Evolutionary conservation across 37 sponge, comb jelly and placozoan genomes (phyloP).

Genomic region (Theonella swinhoei): DNA sequence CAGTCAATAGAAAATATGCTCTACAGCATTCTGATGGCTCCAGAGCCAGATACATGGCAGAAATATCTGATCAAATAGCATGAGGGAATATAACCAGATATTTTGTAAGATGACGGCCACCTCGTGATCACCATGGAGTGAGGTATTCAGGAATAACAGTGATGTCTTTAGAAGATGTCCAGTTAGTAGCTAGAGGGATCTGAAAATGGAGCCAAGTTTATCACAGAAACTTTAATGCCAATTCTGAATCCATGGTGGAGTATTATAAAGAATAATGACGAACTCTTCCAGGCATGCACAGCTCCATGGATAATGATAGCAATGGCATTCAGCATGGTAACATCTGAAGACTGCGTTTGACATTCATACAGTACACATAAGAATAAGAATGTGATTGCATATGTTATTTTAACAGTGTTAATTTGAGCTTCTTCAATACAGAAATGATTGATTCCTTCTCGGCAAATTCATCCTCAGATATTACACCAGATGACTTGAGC

Average conservation of each 20-base stretch:
- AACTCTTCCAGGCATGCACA: constrained; percentile 4
- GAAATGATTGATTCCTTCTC: not conserved
- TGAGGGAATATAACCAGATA: no score
- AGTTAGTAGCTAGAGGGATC: no score
- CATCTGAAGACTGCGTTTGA: constrained; percentile 5
- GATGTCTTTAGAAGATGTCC: no score
- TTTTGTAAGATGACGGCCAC: no score
- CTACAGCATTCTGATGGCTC: no score
- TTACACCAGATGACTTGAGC: not conserved
- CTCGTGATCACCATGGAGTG: no score
- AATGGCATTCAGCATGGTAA: constrained; percentile 14
- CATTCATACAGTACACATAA: not conserved
- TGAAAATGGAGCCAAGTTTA: not conserved
- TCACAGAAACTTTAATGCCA: constrained; percentile 5
- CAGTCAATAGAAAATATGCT: no score
- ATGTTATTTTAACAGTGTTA: not conserved
- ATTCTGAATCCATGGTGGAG: not conserved
- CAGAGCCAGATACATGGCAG: no score
- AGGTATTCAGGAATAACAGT: no score
- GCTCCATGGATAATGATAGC: not conserved
- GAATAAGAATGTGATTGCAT: not conserved
- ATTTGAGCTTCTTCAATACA: not conserved
- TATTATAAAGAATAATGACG: not conserved
- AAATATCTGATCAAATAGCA: no score
- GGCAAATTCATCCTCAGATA: not conserved